phyloP scores from a whole-genome alignment of 2,888 invertebrate genomes.

The Hipparchia sbordonii region DNA sequence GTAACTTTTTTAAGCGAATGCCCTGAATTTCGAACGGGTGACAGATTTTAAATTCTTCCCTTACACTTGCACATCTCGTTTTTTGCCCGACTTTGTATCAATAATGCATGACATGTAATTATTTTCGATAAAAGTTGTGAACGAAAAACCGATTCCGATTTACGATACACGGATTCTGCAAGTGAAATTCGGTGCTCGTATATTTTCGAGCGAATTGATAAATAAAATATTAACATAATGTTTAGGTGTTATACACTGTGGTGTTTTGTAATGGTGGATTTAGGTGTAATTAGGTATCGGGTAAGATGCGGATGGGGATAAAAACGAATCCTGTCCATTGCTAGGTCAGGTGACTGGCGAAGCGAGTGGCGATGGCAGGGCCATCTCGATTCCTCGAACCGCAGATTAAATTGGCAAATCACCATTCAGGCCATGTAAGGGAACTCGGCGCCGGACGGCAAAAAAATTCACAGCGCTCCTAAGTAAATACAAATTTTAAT shows the following conservation, averaged over 20 bases:
- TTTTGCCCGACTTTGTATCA: conserved; percentile 68
- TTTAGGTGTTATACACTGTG: conserved; percentile 38
- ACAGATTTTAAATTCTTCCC: conserved; percentile 81
- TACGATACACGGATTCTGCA: conserved; percentile 56
- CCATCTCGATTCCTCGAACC: conserved; percentile 66
- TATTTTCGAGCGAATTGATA: conserved; percentile 41
- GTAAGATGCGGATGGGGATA: conserved; percentile 13
- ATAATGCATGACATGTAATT: conserved; percentile 79
- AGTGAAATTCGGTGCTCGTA: conserved; percentile 47
- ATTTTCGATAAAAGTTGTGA: conserved; percentile 66
- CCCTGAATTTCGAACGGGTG: conserved; percentile 77
- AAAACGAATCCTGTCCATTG: conserved; percentile 56
- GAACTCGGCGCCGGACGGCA: conserved; percentile 63
- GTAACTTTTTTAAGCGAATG: conserved; percentile 68
- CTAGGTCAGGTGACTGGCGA: conserved; percentile 46
- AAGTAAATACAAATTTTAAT: conserved; percentile 81
- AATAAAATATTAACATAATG: conserved; percentile 41
- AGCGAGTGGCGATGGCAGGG: conserved; percentile 45
- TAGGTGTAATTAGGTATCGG: conserved; percentile 18
- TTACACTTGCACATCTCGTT: conserved; percentile 72
- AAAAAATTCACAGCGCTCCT: conserved; percentile 60
- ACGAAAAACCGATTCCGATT: conserved; percentile 58
- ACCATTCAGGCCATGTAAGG: conserved; percentile 70
- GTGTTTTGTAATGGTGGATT: conserved; percentile 11
- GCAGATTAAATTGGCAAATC: conserved; percentile 73